Evolutionary conservation across 2,797 vertebrate genomes (phyloP).

Genomic region (Xerus rutilus): DNA sequence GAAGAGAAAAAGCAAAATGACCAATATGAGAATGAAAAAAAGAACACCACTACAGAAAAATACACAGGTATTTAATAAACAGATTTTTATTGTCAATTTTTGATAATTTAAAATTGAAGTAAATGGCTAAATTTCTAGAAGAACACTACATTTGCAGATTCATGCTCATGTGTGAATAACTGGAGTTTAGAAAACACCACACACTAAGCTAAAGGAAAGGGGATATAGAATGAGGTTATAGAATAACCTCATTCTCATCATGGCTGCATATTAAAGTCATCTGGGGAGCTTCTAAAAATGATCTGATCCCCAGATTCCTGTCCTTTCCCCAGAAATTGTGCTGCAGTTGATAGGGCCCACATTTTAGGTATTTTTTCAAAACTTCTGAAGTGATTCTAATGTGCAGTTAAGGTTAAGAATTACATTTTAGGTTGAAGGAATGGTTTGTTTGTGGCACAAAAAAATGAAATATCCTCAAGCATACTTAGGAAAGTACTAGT

Average conservation of each 20-base stretch:
- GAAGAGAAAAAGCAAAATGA: background rate
- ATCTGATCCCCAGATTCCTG: background rate
- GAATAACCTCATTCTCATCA: background rate
- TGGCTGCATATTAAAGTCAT: background rate
- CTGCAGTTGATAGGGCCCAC: background rate
- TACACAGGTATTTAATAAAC: background rate
- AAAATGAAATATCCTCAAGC: background rate
- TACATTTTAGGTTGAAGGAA: background rate
- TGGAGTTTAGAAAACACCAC: background rate
- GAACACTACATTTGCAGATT: too few relatives aligned
- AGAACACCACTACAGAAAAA: background rate
- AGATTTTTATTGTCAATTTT: background rate
- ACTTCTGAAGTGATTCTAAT: background rate
- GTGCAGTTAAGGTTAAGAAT: background rate
- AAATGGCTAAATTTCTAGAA: background rate
- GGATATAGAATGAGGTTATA: background rate
- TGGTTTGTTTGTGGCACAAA: background rate
- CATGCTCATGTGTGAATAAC: background rate
- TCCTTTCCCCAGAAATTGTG: background rate
- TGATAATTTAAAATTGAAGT: slow-evolving; percentile 7
- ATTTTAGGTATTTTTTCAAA: background rate
- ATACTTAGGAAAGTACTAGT: background rate
- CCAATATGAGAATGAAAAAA: background rate
- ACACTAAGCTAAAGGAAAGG: background rate
- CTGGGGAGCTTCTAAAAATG: slow-evolving; percentile 10